Base-by-base conservation (phyloP, 2,888 invertebrate genomes). In the Noctua pronuba region DNA sequence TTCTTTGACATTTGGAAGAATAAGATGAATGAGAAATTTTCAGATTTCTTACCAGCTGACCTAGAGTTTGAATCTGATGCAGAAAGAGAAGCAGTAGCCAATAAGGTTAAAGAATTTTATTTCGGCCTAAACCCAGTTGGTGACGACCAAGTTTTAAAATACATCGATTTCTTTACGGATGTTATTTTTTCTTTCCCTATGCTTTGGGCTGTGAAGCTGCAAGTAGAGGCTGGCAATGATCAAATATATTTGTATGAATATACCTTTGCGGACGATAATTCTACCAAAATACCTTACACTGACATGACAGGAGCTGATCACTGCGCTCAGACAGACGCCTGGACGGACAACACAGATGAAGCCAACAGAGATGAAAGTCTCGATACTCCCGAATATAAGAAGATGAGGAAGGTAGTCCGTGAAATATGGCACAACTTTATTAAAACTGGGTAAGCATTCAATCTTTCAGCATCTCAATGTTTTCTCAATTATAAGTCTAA, bases 111-210 rank as follows among this genome's bases (percentile, higher is more conserved):
- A 72, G 65, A 88, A 24, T 93, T 91, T 86, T 93, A 92, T 81
- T 94, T 93, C 82, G 93, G 92, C 18, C 76, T 90, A 7, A 80
- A 92, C 62, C 78, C 86, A 0, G 81, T 94, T 0, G 84, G 75
- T 7, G 85, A 89, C 21, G 85, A 90, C 5, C 90, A 84, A 60
- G 80, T 93, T 77, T 79, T 91, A 24, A 67, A 74, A 6, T 94
- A 88, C 64, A 83, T 94, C 1, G 86, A 94, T 76, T 94, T 89
- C 71, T 93, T 91, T 58, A 84, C 92, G 7, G 96, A 97, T 96
- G 74, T 89, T 1, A 41, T 86, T 13, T 93, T 93, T 74, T 84
- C 84, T 0, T 89, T 90, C 79, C 80, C 92, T 1, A 88, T 86
- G 11, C 65, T 93, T 18, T 82, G 90, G 75, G 87, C 92, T 0